These are phyloP conservation scores for Odontocerum albicorne DNA, from an alignment of 2,888 invertebrate genomes.

Conservation along the genomic window DNA sequence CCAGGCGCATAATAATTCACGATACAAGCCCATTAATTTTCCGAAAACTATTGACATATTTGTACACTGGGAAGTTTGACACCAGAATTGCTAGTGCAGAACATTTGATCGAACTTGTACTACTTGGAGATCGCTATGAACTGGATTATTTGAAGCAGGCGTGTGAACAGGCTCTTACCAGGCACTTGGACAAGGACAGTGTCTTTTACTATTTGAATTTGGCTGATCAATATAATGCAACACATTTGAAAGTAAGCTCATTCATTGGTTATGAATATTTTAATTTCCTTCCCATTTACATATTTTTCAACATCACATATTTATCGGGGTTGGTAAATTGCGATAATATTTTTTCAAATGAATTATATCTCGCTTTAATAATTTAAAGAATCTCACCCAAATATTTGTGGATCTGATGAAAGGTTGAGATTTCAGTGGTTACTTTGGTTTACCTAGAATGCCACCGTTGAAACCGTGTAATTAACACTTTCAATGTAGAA, in stretches of 20 bases:
- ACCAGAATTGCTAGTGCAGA: constrained; percentile 48
- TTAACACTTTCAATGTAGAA: too few species aligned
- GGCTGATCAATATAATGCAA: constrained; percentile 67
- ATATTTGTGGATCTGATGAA: too few species aligned
- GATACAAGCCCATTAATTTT: constrained; percentile 66
- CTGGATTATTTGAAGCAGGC: constrained; percentile 64
- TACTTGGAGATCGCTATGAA: constrained; percentile 64
- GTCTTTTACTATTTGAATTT: constrained; percentile 65
- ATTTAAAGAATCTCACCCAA: too few species aligned
- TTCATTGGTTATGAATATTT: too few species aligned
- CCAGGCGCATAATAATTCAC: constrained; percentile 66
- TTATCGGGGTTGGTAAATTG: too few species aligned
- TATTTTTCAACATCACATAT: too few species aligned
- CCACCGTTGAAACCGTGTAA: too few species aligned
- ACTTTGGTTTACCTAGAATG: too few species aligned
- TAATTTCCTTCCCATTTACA: background rate
- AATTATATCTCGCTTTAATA: too few species aligned
- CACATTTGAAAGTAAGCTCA: constrained; percentile 52
- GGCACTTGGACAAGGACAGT: constrained; percentile 62
- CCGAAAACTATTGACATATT: constrained; percentile 61
- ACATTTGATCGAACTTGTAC: constrained; percentile 64
- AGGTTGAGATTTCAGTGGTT: too few species aligned
- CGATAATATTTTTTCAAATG: too few species aligned
- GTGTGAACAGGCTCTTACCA: constrained; percentile 61
- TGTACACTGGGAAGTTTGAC: constrained; percentile 64